phyloP scores from a whole-genome alignment of 2,113 vertebrate genomes.

The Siniperca knerii region DNA sequence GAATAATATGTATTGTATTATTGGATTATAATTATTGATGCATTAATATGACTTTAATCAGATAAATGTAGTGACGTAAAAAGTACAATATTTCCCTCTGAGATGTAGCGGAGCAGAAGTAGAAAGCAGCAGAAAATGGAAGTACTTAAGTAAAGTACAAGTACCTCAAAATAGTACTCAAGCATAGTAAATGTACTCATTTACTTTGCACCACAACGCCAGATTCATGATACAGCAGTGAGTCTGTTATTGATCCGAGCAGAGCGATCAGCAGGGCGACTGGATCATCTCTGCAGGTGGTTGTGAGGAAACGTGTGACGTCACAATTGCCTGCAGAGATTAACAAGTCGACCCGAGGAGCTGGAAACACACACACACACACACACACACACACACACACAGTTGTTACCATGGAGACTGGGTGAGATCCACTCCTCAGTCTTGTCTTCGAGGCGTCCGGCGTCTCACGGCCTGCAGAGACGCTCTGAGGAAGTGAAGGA shows the following conservation, averaged over 20 bases:
- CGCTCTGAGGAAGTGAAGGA: not conserved
- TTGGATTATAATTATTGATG: too few species aligned
- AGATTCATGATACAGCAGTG: not conserved
- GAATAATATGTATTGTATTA: too few species aligned
- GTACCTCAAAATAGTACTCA: not conserved
- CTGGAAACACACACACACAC: slow-evolving; percentile 12
- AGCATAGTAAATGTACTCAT: not conserved
- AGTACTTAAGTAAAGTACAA: not conserved
- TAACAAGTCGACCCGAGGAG: slow-evolving; percentile 86
- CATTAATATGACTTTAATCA: too few species aligned
- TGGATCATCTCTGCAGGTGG: slow-evolving; percentile 89
- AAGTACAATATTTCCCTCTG: too few species aligned
- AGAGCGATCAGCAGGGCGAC: slow-evolving; percentile 78
- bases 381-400: not conserved
- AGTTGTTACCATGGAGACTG: not conserved
- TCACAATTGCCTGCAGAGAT: slow-evolving; percentile 97
- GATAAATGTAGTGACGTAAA: too few species aligned
- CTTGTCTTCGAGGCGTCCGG: not conserved
- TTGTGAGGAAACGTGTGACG: slow-evolving; percentile 86
- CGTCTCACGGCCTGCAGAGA: not conserved
- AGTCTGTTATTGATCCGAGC: not conserved
- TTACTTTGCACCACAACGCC: too few species aligned
- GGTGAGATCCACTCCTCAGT: not conserved
- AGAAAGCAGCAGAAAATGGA: not conserved
- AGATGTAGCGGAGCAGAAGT: too few species aligned